A percentile compares a stretch with the other conserved stretches of the same genome.
phyloP scores from a whole-genome alignment of 2,888 invertebrate genomes.

The Chelonus formosanus region DNA sequence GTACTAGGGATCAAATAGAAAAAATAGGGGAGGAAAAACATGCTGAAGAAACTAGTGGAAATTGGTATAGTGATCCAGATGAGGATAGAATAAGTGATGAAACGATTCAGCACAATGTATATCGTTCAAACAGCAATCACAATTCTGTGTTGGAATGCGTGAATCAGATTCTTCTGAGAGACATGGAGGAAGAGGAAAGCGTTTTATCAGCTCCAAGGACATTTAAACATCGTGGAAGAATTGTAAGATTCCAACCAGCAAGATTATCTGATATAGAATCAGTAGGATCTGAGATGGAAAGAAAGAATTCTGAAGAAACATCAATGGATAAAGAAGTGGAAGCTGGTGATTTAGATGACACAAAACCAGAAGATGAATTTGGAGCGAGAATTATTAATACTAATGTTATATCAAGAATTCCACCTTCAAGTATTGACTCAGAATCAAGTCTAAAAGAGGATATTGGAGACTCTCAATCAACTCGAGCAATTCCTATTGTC shows the following conservation, averaged over 20 bases:
- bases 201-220: slow-evolving; percentile 59
- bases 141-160: slow-evolving; percentile 88
- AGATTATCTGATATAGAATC: slow-evolving; percentile 62
- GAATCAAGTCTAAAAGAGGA: slow-evolving; percentile 45
- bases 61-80: slow-evolving; percentile 86
- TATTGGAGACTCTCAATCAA: slow-evolving; percentile 41
- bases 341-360: slow-evolving; percentile 47
- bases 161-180: slow-evolving; percentile 83
- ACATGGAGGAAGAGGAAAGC: slow-evolving; percentile 69
- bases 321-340: slow-evolving; percentile 42
- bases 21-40: slow-evolving; percentile 51
- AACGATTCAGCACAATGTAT: slow-evolving; percentile 57
- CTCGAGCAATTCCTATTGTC: slow-evolving; percentile 57
- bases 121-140: slow-evolving; percentile 72
- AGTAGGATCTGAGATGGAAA: slow-evolving; percentile 62
- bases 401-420: slow-evolving; percentile 22
- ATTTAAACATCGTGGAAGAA: slow-evolving; percentile 61
- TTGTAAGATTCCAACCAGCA: slow-evolving; percentile 60
- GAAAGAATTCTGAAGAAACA: slow-evolving; percentile 60
- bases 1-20: slow-evolving; percentile 40
- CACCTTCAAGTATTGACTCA: slow-evolving; percentile 30
- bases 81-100: slow-evolving; percentile 74
- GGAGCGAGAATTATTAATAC: slow-evolving; percentile 50
- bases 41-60: slow-evolving; percentile 71
- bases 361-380: slow-evolving; percentile 56